A percentile compares a stretch with the other conserved stretches of the same genome.
These are phyloP conservation scores for Tipula helvola DNA, from an alignment of 2,888 invertebrate genomes.

Conservation along the genomic window DNA sequence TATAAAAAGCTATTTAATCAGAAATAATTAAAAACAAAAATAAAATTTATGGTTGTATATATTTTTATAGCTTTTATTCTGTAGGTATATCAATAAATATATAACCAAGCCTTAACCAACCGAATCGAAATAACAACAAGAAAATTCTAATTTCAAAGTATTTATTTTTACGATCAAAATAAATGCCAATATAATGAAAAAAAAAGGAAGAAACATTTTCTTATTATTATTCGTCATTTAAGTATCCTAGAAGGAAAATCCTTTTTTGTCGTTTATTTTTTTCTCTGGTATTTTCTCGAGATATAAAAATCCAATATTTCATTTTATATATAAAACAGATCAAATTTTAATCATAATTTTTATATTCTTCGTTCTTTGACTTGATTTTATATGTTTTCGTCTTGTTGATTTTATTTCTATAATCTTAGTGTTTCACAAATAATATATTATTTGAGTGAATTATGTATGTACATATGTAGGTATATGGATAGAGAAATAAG, in stretches of 20 bases:
- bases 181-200: constrained; percentile 4
- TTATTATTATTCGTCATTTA: background rate
- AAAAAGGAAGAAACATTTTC: background rate
- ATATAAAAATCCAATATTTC: background rate
- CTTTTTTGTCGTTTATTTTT: constrained; percentile 4
- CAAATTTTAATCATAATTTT: background rate
- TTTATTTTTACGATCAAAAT: constrained; percentile 4
- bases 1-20: background rate
- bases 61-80: background rate
- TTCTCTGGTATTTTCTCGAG: background rate
- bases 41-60: background rate
- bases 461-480: too few relatives aligned
- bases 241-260: background rate
- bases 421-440: background rate
- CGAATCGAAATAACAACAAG: background rate
- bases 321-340: background rate
- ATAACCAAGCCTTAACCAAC: background rate
- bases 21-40: background rate
- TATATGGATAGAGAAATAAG: background rate
- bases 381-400: background rate
- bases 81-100: background rate
- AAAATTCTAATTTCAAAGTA: constrained; percentile 4
- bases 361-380: background rate
- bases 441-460: background rate
- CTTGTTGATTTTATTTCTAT: background rate